Evolutionary conservation across 2,797 vertebrate species (phyloP).

Genomic region (Selene dorsalis): DNA sequence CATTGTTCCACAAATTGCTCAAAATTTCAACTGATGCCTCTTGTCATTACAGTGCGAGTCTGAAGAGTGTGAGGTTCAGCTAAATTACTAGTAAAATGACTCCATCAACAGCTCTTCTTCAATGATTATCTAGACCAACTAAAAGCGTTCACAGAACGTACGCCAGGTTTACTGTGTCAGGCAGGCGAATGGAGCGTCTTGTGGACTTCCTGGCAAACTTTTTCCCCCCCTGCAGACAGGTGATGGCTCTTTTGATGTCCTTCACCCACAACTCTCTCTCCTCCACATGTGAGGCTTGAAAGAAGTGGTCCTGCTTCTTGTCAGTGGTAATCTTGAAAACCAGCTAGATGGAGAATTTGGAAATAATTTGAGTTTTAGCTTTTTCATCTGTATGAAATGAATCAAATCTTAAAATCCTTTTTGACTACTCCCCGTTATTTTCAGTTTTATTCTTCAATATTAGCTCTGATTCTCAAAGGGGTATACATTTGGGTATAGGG

Average conservation of each 20-base stretch:
- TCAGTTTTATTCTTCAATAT: neutral
- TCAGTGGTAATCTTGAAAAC: conserved; percentile 91
- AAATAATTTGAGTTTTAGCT: no score
- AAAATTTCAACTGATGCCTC: neutral
- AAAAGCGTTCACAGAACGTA: conserved; percentile 60
- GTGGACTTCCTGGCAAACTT: conserved; percentile 95
- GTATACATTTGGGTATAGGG: neutral
- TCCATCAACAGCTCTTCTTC: neutral
- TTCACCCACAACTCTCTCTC: conserved; percentile 95
- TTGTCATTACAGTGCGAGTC: neutral
- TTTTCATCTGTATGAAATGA: no score
- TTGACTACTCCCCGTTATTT: neutral
- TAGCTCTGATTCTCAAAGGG: neutral
- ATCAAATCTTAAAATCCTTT: neutral
- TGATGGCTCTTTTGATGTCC: conserved; percentile 91
- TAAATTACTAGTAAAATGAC: rapidly evolving
- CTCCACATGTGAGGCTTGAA: conserved; percentile 93
- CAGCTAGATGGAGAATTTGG: conserved; percentile 79
- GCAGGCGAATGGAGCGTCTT: conserved; percentile 91
- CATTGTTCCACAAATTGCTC: neutral
- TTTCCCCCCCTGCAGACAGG: conserved; percentile 88
- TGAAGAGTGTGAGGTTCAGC: no score
- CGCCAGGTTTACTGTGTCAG: conserved; percentile 91
- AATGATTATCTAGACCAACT: neutral
- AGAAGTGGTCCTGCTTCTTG: conserved; percentile 96